A percentile compares a stretch with the other conserved stretches of the same genome.
Evolutionary conservation across 2,797 vertebrate genomes (phyloP).

Genomic region (Prionace glauca): DNA sequence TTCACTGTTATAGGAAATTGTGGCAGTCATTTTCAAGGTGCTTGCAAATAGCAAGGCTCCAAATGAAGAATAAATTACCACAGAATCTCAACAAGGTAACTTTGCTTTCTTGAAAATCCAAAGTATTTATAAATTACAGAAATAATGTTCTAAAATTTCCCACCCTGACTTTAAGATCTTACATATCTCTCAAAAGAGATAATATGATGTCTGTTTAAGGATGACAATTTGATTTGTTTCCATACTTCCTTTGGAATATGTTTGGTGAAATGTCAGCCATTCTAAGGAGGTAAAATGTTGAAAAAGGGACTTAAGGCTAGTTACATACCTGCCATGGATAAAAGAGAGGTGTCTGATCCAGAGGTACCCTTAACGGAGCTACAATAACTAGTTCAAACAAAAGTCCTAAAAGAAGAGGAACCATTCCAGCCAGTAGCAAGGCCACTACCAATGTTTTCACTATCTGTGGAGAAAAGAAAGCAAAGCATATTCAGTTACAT

Average conservation of each 20-base stretch:
- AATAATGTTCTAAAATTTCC: neutral
- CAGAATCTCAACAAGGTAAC: neutral
- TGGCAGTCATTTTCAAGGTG: neutral
- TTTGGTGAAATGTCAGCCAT: neutral
- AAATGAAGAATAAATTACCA: neutral
- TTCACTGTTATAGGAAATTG: neutral
- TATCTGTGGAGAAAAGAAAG: slow-evolving; percentile 60
- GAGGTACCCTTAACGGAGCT: slow-evolving; percentile 86
- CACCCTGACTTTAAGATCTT: neutral
- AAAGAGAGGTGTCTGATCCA: slow-evolving; percentile 96
- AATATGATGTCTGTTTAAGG: neutral
- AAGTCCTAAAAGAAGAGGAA: slow-evolving; percentile 85
- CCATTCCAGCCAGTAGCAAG: slow-evolving; percentile 83
- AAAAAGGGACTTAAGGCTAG: neutral
- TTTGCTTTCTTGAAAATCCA: neutral
- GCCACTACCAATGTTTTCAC: slow-evolving; percentile 93
- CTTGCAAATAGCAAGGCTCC: neutral
- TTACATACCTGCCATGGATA: slow-evolving; percentile 92
- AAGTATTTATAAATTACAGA: neutral
- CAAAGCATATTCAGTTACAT: neutral
- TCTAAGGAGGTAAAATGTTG: neutral
- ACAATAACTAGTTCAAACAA: slow-evolving; percentile 95
- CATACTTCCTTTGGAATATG: neutral
- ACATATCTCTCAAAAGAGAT: too few species aligned
- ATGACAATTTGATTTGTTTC: neutral